phyloP scores from a whole-genome alignment of 2,113 vertebrate species.

The Apaloderma vittatum region DNA sequence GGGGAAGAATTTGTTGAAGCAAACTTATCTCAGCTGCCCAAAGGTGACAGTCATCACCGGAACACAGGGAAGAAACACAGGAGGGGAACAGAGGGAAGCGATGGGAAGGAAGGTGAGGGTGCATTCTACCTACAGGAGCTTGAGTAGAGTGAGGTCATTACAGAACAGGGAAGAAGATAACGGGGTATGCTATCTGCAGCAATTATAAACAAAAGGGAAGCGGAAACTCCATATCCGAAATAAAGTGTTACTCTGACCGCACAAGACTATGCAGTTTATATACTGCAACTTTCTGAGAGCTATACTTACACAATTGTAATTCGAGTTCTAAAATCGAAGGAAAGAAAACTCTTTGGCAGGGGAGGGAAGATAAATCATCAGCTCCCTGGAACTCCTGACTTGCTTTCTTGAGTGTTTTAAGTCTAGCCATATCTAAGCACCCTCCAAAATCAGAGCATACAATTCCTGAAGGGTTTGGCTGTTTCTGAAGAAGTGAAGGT shows the following conservation, averaged over 20 bases:
- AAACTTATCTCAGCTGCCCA: not conserved
- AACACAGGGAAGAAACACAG: rapidly evolving
- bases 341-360: not conserved
- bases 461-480: not conserved
- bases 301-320: not conserved
- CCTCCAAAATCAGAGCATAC: not conserved
- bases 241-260: not conserved
- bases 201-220: not conserved
- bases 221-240: not conserved
- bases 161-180: not conserved
- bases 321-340: not conserved
- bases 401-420: not conserved
- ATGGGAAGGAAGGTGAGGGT: not conserved
- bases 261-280: not conserved
- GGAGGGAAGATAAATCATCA: not conserved
- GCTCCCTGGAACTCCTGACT: not conserved
- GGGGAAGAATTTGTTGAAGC: not conserved
- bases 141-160: not conserved
- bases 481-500: not conserved
- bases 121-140: not conserved
- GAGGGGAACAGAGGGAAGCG: rapidly evolving
- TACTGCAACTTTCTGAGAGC: not conserved
- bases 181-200: not conserved
- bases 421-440: not conserved
- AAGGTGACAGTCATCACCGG: not conserved